Evolutionary conservation across 2,113 vertebrate species (phyloP), one percentile per base, ranked within the genome.

Genomic region (Herpailurus yagouaroundi): DNA sequence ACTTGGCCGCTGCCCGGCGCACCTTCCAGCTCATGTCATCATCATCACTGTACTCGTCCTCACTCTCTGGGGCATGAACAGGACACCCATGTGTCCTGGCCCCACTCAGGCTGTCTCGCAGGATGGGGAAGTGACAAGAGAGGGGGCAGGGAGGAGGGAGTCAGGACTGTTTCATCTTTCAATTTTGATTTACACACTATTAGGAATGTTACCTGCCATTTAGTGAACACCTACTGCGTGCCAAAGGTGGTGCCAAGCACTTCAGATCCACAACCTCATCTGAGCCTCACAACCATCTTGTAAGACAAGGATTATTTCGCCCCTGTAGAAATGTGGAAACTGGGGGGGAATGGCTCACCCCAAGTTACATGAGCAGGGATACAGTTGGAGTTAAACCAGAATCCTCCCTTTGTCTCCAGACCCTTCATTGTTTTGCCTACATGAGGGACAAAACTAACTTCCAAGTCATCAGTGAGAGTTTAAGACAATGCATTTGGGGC

Each of bases 21-120:
- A 99, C 99, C 95, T 99, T 99, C 99, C 99, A 99, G 98, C 99
- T 99, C 99, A 99, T 99, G 93, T 98, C 99, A 0, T 99, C 99
- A 0, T 99, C 99, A 0, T 99, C 99, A 0, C 99, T 99, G 98
- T 99, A 99, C 79, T 99, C 99, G 0, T 99, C 99, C 0, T 99
- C 99, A 0, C 99, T 99, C 60, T 99, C 99, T 99, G 97, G n/a
- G 86, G 66, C 57, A 29, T 12, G 77, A 91, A 94, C 52, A 69
- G 97, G 76, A 93, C 45, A 11, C 21, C 2, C 2, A 2, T 66
- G 52, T 45, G 45, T 45, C 81, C 73, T 7, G 60, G 80, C 81
- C 81, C 36, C 88, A 48, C 86, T 57, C 25, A 9, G 23, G 18
- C 2, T 16, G 31, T 33, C 69, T 41, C n/a, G 38, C 25, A 7